Percentiles rank a stretch among this genome's conserved stretches.
Conservation (phyloP, 2,113 vertebrate species). For the Microcebus ravelobensis region DNA sequence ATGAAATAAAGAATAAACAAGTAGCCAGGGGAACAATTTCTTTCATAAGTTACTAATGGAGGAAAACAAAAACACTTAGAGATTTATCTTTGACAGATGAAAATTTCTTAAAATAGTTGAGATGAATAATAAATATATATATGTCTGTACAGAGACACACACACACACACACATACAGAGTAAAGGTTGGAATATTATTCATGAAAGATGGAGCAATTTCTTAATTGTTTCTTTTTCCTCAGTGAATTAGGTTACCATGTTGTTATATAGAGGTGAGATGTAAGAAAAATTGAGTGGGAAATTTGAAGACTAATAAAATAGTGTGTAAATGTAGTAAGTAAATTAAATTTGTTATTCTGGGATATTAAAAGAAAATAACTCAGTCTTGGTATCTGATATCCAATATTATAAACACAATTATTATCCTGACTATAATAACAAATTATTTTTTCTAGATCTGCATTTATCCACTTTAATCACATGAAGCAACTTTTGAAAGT, state of each 20-base stretch:
- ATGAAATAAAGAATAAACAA: not conserved
- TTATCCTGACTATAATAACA: not conserved
- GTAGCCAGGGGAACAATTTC: not conserved
- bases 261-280: not conserved
- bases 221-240: not conserved
- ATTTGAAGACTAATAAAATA: not conserved
- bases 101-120: not conserved
- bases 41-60: not conserved
- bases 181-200: not conserved
- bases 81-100: not conserved
- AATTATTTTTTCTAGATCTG: not conserved
- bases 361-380: not conserved
- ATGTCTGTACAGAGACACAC: not conserved
- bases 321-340: not conserved
- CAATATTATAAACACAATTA: not conserved
- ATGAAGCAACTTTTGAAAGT: not conserved
- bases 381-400: not conserved
- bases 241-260: not conserved
- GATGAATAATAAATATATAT: not conserved
- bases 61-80: not conserved
- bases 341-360: not conserved
- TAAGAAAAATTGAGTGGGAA: not conserved
- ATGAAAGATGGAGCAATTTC: accelerated
- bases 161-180: no score
- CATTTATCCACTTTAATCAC: not conserved